Evolutionary conservation across 2,113 vertebrate genomes (phyloP).

Genomic region (Pterocles orientalis): DNA sequence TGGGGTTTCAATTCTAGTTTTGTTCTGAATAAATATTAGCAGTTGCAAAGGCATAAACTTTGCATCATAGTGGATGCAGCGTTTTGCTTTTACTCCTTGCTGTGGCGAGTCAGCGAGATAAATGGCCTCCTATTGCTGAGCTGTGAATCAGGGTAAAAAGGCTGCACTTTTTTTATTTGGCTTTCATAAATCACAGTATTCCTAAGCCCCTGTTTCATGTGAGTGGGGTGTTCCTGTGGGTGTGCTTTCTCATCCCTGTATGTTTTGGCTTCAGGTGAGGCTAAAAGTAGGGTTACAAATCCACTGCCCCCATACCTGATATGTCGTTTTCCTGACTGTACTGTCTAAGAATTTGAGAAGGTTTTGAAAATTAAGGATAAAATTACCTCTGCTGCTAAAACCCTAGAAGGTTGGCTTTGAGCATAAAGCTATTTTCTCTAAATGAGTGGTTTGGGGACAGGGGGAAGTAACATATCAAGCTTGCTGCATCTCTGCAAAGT

Average conservation of each 20-base stretch:
- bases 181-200: constrained; percentile 9
- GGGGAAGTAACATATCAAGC: not conserved
- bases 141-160: constrained; percentile 1
- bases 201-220: not conserved
- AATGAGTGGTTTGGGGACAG: not conserved
- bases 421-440: not conserved
- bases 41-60: not conserved
- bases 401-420: not conserved
- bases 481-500: not conserved
- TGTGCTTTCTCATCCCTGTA: not conserved
- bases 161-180: not conserved
- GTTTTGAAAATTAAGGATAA: not conserved
- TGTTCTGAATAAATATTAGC: not conserved
- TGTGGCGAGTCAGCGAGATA: not conserved
- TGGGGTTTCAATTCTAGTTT: not conserved
- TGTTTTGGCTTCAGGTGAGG: not conserved
- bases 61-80: not conserved
- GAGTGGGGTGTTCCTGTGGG: not conserved
- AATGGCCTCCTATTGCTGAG: not conserved
- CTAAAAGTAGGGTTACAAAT: not conserved
- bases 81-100: not conserved
- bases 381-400: not conserved
- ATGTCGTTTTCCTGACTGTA: not conserved
- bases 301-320: not conserved
- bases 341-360: not conserved